Percentiles rank a stretch among this genome's conserved stretches.
Conservation (phyloP, 2,113 vertebrate species). For the Ceyx melanurus region DNA sequence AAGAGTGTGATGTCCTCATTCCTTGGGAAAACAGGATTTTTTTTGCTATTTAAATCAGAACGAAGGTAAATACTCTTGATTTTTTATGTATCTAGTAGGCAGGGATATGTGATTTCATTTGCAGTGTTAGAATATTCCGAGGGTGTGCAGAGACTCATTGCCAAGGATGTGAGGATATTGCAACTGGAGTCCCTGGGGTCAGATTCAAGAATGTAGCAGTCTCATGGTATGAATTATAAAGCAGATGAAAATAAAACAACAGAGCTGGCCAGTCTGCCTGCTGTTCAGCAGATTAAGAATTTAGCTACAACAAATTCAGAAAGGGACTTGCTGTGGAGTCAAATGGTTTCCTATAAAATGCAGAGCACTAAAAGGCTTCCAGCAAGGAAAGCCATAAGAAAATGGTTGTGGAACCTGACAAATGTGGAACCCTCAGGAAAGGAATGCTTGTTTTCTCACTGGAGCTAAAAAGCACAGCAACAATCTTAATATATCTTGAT, state of each 20-base stretch:
- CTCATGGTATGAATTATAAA: constrained; percentile 8
- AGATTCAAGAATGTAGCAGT: background rate
- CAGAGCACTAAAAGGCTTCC: background rate
- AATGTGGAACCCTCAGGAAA: background rate
- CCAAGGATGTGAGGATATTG: background rate
- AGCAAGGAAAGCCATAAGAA: background rate
- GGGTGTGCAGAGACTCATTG: background rate
- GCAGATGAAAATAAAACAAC: background rate
- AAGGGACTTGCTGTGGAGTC: background rate
- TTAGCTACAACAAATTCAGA: background rate
- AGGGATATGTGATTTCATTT: background rate
- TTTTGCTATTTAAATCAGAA: background rate
- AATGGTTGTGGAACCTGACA: background rate
- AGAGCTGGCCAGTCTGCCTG: background rate
- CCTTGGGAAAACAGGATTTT: constrained; percentile 18
- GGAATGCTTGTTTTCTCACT: background rate
- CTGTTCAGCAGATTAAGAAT: background rate
- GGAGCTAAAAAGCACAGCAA: background rate
- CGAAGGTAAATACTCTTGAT: background rate
- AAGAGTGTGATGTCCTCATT: background rate
- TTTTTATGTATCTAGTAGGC: background rate
- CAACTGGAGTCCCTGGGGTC: background rate
- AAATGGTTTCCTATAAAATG: background rate
- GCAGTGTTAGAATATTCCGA: background rate
- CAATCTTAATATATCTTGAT: background rate